These are phyloP conservation scores for Alauda arvensis DNA, from an alignment of 2,797 vertebrate species.

Conservation along the genomic window DNA sequence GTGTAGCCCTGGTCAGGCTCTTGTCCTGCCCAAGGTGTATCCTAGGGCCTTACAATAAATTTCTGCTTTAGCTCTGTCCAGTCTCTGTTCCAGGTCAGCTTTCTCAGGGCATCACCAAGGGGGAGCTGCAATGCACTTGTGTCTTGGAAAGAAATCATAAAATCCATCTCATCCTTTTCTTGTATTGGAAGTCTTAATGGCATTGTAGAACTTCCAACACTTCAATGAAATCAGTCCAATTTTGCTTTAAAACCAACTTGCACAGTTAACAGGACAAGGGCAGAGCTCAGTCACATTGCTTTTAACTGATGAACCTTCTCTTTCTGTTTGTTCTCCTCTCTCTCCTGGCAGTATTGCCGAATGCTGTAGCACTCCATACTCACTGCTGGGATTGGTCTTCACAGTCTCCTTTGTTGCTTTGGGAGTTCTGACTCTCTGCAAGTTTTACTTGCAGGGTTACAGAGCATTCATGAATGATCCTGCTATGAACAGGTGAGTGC, in stretches of 20 bases:
- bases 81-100: no score
- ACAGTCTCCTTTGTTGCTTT: slow-evolving; percentile 95
- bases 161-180: background rate
- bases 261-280: background rate
- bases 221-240: background rate
- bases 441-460: slow-evolving; percentile 98
- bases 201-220: background rate
- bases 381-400: slow-evolving; percentile 94
- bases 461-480: slow-evolving; percentile 97
- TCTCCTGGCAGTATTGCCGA: slow-evolving; percentile 86
- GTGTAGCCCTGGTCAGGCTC: no score
- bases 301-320: background rate
- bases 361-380: slow-evolving; percentile 96
- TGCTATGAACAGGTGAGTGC: slow-evolving; percentile 90
- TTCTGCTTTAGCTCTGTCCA: no score
- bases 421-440: slow-evolving; percentile 96
- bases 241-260: background rate
- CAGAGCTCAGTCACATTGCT: background rate
- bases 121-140: background rate
- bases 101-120: no score
- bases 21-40: no score
- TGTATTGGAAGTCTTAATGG: background rate
- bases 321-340: background rate
- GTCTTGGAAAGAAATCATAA: background rate
- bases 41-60: no score